Evolutionary conservation across 2,797 vertebrate genomes (phyloP), one percentile per base, ranked within the genome.

Genomic region (Fringilla coelebs): DNA sequence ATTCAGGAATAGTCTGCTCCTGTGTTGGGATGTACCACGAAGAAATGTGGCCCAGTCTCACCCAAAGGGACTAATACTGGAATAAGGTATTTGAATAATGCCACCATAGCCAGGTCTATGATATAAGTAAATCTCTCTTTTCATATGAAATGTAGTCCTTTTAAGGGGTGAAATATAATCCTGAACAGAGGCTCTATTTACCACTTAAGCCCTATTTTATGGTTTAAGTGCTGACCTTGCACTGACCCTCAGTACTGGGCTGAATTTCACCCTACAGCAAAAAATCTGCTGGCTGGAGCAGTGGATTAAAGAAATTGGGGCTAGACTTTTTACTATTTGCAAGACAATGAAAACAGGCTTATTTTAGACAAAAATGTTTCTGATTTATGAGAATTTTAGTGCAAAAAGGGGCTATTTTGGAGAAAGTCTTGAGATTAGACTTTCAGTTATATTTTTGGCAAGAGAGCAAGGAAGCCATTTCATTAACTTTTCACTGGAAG

Each of bases 401-500:
- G 79, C 74, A 96, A 90, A 95, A 96, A 96, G 91, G 87, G 34
- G 17, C 51, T 95, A 38, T 88, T 97, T 89, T 86, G 58, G 82
- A 92, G 89, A 93, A 97, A 93, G 91, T 88, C 91, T 94, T 78
- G 93, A 91, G 94, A 96, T 91, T 95, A 83, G 73, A 84, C 79
- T 95, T 97, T 95, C 71, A 73, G 93, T 78, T 95, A 81, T 81
- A 93, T 75, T 91, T 97, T 89, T 96, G 93, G 92, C 94, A 93
- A 72, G 73, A 78, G 89, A 91, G 95, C 76, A 81, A 88, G 95
- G 94, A 96, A 92, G 85, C 82, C 85, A 95, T 94, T 96, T 95
- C 93, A 95, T 96, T 96, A 96, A 96, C 78, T 95, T 97, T 96
- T 96, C 94, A 72, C 85, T 96, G 88, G 70, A 95, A 93, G 89